Evolutionary conservation across 1,140 invertebrate genomes (phyloP).

Genomic region (Geopemphigus sp.): DNA sequence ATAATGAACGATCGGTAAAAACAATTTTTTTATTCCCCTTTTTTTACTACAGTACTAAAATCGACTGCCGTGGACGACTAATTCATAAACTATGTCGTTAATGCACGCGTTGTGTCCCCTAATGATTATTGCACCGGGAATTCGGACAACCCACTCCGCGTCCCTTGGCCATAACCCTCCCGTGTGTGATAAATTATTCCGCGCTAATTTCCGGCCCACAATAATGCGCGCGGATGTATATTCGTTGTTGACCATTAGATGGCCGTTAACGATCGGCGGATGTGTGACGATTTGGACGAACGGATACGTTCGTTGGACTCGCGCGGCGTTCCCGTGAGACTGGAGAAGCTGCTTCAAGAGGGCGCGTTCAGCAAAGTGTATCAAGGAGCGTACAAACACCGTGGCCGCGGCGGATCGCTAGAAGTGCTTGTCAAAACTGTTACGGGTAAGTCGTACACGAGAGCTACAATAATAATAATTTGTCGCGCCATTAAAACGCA

Average conservation of each 20-base stretch:
- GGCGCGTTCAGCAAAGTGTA: conserved; percentile 83
- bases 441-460: conserved; percentile 62
- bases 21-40: no score
- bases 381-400: conserved; percentile 67
- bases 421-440: conserved; percentile 83
- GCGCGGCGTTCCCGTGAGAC: conserved; percentile 64
- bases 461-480: no score
- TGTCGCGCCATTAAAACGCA: no score
- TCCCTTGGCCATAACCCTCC: not conserved
- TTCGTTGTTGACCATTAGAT: conserved; percentile 16
- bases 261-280: conserved; percentile 63
- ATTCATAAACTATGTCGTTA: conserved; percentile 38
- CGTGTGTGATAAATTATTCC: conserved; percentile 29
- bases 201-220: not conserved
- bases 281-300: conserved; percentile 59
- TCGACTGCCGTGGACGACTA: conserved; percentile 33
- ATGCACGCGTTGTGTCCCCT: not conserved
- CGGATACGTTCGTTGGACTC: conserved; percentile 58
- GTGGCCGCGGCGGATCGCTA: conserved; percentile 57
- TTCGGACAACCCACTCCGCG: not conserved
- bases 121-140: conserved; percentile 20
- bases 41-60: not conserved
- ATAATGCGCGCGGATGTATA: not conserved
- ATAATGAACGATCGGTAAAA: conserved; percentile 36
- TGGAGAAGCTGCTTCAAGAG: conserved; percentile 67